phyloP scores from a whole-genome alignment of 2,888 invertebrate genomes.

The Frankliniella intonsa region DNA sequence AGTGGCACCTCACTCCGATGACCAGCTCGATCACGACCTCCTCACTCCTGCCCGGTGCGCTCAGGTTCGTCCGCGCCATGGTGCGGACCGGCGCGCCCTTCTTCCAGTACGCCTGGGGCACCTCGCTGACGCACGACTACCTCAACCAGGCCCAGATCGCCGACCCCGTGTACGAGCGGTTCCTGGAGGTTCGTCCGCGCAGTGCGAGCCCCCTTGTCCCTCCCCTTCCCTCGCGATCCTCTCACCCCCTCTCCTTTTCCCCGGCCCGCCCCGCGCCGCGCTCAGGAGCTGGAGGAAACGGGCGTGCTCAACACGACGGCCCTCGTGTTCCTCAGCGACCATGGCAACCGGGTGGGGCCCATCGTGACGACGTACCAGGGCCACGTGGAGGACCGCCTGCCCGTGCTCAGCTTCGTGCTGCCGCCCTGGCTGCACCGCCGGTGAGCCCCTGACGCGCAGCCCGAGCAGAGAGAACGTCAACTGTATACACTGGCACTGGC shows the following conservation, averaged over 20 bases:
- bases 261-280: neutral
- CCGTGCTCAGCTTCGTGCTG: conserved; percentile 40
- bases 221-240: no score
- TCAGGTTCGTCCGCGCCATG: conserved; percentile 59
- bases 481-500: neutral
- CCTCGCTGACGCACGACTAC: conserved; percentile 77
- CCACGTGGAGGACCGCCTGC: conserved; percentile 42
- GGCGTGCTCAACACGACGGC: conserved; percentile 40
- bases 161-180: conserved; percentile 59
- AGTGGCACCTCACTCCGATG: no score
- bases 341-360: conserved; percentile 41
- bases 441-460: neutral
- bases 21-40: neutral
- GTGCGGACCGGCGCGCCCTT: conserved; percentile 51
- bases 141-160: conserved; percentile 72
- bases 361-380: conserved; percentile 41
- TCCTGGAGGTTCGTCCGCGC: conserved; percentile 56
- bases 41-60: no score
- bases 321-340: conserved; percentile 41
- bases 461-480: neutral
- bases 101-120: conserved; percentile 81
- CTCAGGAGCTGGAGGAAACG: neutral
- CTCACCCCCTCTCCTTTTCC: no score
- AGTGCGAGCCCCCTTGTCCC: conserved; percentile 52
- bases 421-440: conserved; percentile 37